phyloP scores from a whole-genome alignment of 2,797 vertebrate genomes.

The Taenioides sp. region DNA sequence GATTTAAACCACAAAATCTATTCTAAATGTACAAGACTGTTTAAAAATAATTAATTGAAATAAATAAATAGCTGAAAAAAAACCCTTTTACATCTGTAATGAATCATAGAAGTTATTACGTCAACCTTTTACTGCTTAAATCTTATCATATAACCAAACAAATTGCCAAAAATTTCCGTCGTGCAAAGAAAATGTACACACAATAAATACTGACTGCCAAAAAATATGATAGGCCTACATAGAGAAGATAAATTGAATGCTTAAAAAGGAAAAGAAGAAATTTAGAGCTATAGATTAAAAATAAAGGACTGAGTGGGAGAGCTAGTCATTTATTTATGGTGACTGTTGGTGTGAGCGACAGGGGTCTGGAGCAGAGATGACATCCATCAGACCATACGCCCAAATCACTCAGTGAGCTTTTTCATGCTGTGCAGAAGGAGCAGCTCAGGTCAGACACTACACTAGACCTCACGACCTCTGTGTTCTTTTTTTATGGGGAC shows the following conservation, averaged over 20 bases:
- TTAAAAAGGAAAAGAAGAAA: neutral
- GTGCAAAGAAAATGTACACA: too few species aligned
- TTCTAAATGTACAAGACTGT: too few species aligned
- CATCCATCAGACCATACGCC: slow-evolving; percentile 32
- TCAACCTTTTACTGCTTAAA: too few species aligned
- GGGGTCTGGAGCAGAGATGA: slow-evolving; percentile 31
- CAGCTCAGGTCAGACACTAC: neutral
- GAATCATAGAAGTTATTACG: too few species aligned
- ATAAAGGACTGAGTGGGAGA: neutral
- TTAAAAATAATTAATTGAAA: too few species aligned
- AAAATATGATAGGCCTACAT: too few species aligned
- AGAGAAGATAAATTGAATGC: slow-evolving; percentile 8
- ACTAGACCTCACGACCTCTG: neutral
- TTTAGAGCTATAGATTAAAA: neutral
- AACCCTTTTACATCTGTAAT: too few species aligned
- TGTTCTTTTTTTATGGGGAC: slow-evolving; percentile 12
- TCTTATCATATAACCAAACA: too few species aligned
- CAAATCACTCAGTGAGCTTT: slow-evolving; percentile 20
- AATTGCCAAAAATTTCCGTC: too few species aligned
- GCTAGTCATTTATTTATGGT: slow-evolving; percentile 37
- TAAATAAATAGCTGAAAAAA: too few species aligned
- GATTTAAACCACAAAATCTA: too few species aligned
- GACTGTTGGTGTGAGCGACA: slow-evolving; percentile 31
- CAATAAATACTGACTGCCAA: too few species aligned
- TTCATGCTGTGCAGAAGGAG: slow-evolving; percentile 16